Conservation (phyloP, 2,113 vertebrate species). For the Nesogale talazaci region DNA sequence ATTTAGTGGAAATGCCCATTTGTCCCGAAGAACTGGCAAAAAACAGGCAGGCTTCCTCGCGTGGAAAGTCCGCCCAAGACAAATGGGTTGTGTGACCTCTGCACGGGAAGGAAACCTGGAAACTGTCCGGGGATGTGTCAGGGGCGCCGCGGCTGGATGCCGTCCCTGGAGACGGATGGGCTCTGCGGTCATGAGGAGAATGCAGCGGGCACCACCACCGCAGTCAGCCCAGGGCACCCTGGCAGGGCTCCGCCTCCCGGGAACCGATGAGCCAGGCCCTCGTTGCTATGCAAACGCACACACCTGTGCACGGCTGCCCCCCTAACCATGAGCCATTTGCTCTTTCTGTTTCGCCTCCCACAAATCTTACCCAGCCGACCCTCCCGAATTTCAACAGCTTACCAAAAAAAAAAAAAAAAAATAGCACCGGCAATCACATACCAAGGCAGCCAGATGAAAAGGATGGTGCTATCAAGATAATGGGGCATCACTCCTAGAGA, state of each 20-base stretch:
- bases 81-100: conserved; percentile 68
- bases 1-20: conserved; percentile 58
- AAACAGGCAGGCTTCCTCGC: conserved; percentile 60
- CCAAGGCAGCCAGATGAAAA: conserved; percentile 50
- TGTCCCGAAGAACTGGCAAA: conserved; percentile 56
- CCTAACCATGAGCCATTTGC: not conserved
- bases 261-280: not conserved
- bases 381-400: conserved; percentile 47
- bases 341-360: conserved; percentile 40
- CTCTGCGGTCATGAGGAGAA: conserved; percentile 16
- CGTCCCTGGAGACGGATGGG: conserved; percentile 66
- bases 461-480: conserved; percentile 49
- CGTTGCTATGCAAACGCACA: not conserved
- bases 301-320: not conserved
- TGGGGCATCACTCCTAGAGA: not conserved
- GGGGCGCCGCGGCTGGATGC: conserved; percentile 23
- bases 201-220: not conserved
- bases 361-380: conserved; percentile 62
- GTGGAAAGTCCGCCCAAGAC: conserved; percentile 60
- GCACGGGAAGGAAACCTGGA: conserved; percentile 59
- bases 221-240: conserved; percentile 10
- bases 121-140: conserved; percentile 39
- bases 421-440: conserved; percentile 5
- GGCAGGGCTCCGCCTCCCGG: not conserved
- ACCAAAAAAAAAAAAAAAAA: not conserved